A percentile compares a stretch with the other conserved stretches of the same genome.
phyloP scores from a whole-genome alignment of 2,888 invertebrate species.

The Nomada lathburiana region DNA sequence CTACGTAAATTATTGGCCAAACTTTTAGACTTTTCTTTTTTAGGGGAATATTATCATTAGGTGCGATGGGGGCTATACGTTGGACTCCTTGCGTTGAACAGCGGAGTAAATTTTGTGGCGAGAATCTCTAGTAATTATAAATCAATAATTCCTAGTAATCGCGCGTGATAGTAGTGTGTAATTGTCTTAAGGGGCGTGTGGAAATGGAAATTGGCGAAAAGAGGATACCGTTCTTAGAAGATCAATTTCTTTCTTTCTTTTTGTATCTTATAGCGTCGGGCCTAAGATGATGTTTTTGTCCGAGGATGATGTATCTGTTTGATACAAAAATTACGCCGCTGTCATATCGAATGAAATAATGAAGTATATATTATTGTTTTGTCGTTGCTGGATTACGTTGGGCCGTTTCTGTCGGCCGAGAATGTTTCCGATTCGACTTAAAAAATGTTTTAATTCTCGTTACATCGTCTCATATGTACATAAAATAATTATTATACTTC shows the following conservation, averaged over 20 bases:
- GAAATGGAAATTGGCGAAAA: neutral
- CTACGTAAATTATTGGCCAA: conserved; percentile 44
- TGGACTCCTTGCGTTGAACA: conserved; percentile 34
- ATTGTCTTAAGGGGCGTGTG: neutral
- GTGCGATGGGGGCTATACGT: conserved; percentile 12
- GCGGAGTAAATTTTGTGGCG: conserved; percentile 47
- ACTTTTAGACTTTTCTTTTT: conserved; percentile 21
- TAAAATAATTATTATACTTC: conserved; percentile 82
- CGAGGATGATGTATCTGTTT: neutral
- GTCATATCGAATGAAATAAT: conserved; percentile 55
- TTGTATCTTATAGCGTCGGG: neutral
- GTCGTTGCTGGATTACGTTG: conserved; percentile 63
- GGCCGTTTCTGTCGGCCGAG: conserved; percentile 38
- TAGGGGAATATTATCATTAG: conserved; percentile 9
- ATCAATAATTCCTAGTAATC: neutral
- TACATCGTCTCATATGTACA: conserved; percentile 81
- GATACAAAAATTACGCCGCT: conserved; percentile 58
- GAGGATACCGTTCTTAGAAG: neutral
- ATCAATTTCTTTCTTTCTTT: neutral
- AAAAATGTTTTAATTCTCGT: conserved; percentile 81
- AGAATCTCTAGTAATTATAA: neutral
- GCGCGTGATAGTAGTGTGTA: neutral
- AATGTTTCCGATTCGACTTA: conserved; percentile 55
- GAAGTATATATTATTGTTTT: conserved; percentile 71
- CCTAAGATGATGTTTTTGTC: neutral